Evolutionary conservation across 92 coral and sea anemone species (phyloP), one percentile per base, ranked within the genome.

Genomic region (Micromussa lordhowensis): DNA sequence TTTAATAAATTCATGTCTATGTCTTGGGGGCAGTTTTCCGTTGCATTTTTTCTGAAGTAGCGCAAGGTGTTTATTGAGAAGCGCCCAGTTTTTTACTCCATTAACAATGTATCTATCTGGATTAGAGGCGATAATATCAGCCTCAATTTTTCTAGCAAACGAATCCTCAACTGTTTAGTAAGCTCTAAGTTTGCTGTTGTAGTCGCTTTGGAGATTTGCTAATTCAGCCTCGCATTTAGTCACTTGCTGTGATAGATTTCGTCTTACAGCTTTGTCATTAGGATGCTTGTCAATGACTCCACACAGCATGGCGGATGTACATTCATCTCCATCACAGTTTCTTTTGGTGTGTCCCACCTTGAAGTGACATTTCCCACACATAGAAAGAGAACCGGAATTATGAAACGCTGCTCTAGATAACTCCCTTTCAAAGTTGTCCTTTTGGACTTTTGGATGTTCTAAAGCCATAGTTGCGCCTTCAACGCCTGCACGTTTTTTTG

Each of bases 21-120:
- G n/a, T 57, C 78, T 51, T 3, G 84, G 79, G 4, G 93, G 90
- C 8, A 86, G 55, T 44, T 86, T 90, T 5, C 90, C 83, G 8
- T 84, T 57, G 64, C 90, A 85, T 36, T 51, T 90, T 76, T 90
- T 78, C 68, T 90, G 89, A 26, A 90, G 64, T 13, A 90, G n/a
- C 9, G 89, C 94, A 15, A 75, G 81, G 21, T 83, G 86, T 71
- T 83, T 88, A 66, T 88, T 80, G 0, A 92, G 85, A 64, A 92
- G 86, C 32, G 90, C 75, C 90, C 92, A 92, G 68, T 92, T 92
- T 79, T 88, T 73, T 17, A 73, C 49, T 36, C 78, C 78, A 19
- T 73, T 31, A 17, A 31, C 49, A 73, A 87, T 54, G 51, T 87
- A 91, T 58, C 49, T 70, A 16, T 29, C 58, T 3, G 94, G 89